Percentiles rank a stretch among this genome's conserved stretches.
Evolutionary conservation across 2,113 vertebrate species (phyloP).

Genomic region (Callaeas wilsoni): DNA sequence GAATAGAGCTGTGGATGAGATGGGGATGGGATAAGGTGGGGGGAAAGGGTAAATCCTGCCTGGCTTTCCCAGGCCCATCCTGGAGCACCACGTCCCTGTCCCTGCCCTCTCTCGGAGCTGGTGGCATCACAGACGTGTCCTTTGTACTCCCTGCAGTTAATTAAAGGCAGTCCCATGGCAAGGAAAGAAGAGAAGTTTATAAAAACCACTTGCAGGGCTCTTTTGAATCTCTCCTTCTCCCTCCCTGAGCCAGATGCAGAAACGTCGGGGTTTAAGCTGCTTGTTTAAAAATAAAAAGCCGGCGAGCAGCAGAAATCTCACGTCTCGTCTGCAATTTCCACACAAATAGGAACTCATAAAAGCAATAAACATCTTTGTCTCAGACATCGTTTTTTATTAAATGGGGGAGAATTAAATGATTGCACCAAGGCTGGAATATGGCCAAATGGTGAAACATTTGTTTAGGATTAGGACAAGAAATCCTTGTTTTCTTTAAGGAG

Average conservation of each 20-base stretch:
- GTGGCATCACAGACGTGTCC: conserved; percentile 62
- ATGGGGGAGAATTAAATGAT: not conserved
- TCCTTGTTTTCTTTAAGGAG: not conserved
- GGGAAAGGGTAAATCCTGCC: not conserved
- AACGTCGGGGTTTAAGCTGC: not conserved
- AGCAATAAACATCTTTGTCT: conserved; percentile 45
- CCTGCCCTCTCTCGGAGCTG: not conserved
- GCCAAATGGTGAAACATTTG: conserved; percentile 41
- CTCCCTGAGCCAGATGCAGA: conserved; percentile 77
- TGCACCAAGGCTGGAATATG: not conserved
- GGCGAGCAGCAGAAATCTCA: not conserved
- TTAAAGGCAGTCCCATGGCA: conserved; percentile 83
- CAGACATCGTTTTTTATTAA: conserved; percentile 29
- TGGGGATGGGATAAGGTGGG: not conserved
- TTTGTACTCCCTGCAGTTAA: conserved; percentile 77
- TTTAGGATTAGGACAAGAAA: conserved; percentile 28
- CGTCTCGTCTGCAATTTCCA: not conserved
- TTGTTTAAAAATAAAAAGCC: conserved; percentile 18
- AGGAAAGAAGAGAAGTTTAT: conserved; percentile 76
- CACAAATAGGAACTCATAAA: conserved; percentile 23
- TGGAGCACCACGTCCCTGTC: not conserved
- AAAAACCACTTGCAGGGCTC: conserved; percentile 83
- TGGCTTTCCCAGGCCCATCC: not conserved
- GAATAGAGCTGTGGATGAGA: not conserved
- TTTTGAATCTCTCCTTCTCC: conserved; percentile 79